A percentile compares a stretch with the other conserved stretches of the same genome.
Evolutionary conservation across 2,888 invertebrate genomes (phyloP).

Genomic region (Agrotis puta): DNA sequence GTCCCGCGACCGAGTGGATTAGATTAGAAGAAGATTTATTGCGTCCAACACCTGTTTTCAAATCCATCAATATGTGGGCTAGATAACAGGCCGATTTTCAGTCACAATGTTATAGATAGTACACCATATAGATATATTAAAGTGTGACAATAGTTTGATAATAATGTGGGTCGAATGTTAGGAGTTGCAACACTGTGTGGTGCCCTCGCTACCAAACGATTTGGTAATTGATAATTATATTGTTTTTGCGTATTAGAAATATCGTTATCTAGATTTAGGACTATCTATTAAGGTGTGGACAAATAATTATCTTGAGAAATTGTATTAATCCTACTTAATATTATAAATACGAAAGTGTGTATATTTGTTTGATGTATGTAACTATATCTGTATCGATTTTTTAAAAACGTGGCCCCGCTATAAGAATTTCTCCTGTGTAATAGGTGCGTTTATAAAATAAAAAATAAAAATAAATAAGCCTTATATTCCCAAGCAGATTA

Average conservation of each 20-base stretch:
- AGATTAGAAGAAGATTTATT: conserved; percentile 8
- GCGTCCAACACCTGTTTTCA: conserved; percentile 1
- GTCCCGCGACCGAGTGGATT: no score
- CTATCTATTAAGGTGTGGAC: conserved; percentile 14
- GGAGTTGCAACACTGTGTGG: conserved; percentile 46
- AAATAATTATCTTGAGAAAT: conserved; percentile 22
- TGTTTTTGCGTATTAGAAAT: conserved; percentile 26
- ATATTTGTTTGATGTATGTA: no score
- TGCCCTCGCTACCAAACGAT: conserved; percentile 33
- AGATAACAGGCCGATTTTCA: conserved; percentile 33
- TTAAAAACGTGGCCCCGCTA: no score
- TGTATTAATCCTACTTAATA: not conserved
- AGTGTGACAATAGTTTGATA: conserved; percentile 50
- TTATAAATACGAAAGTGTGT: no score
- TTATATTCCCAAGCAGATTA: no score
- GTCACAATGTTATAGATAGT: conserved; percentile 8
- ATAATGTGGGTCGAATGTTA: conserved; percentile 58
- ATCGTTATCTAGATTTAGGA: conserved; percentile 2
- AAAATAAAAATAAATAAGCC: no score
- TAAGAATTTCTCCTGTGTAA: no score
- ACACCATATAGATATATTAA: not conserved
- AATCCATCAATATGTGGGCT: conserved; percentile 3
- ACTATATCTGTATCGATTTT: no score
- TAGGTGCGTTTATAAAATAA: no score
- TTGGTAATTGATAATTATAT: conserved; percentile 28